Conservation (phyloP, 2,888 invertebrate genomes). For the Idaea straminata region DNA sequence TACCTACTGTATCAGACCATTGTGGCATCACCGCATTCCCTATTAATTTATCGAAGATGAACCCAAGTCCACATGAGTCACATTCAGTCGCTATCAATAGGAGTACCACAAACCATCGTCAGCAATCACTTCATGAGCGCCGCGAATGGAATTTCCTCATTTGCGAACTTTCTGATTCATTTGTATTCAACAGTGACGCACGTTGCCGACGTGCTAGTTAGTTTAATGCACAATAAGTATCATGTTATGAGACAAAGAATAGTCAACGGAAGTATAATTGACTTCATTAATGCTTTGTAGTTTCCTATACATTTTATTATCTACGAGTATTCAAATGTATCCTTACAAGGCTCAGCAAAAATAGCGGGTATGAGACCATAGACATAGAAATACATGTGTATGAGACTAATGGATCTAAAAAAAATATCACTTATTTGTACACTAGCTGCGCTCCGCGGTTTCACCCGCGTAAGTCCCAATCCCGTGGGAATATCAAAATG, state of each 20-base stretch:
- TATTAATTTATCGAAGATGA: slow-evolving; percentile 31
- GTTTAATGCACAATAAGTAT: slow-evolving; percentile 48
- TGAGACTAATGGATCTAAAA: no score
- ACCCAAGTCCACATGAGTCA: slow-evolving; percentile 23
- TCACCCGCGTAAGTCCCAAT: no score
- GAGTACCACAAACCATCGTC: slow-evolving; percentile 32
- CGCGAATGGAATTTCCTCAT: slow-evolving; percentile 69
- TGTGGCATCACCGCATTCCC: slow-evolving; percentile 20
- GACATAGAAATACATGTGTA: no score
- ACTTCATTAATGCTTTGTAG: slow-evolving; percentile 30
- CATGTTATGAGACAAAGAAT: slow-evolving; percentile 39
- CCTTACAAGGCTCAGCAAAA: neutral
- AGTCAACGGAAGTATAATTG: slow-evolving; percentile 52
- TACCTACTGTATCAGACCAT: slow-evolving; percentile 15
- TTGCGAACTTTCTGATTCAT: slow-evolving; percentile 71
- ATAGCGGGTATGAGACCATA: no score
- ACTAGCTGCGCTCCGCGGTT: no score
- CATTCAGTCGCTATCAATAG: slow-evolving; percentile 33
- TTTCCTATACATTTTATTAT: slow-evolving; percentile 16
- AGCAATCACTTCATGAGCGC: slow-evolving; percentile 38
- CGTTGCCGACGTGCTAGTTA: slow-evolving; percentile 36
- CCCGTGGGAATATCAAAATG: no score
- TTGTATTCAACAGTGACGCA: slow-evolving; percentile 58
- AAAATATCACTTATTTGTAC: no score
- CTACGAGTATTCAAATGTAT: neutral